Conservation (phyloP, 2,113 vertebrate genomes). For the Anthoscopus minutus region DNA sequence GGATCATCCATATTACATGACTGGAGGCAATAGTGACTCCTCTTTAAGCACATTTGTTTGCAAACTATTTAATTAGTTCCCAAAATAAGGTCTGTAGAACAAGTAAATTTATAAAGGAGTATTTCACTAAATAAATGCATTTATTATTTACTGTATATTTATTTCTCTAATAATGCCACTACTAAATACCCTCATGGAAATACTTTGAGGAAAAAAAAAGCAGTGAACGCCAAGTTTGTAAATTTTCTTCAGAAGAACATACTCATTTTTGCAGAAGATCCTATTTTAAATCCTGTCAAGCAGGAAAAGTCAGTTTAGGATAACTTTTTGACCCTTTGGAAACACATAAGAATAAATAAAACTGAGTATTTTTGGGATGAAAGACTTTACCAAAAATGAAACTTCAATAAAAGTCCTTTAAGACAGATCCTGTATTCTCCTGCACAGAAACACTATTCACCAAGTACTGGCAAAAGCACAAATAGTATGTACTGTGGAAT, state of each 20-base stretch:
- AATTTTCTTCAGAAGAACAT: neutral
- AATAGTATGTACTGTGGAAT: neutral
- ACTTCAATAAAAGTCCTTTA: neutral
- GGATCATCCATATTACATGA: neutral
- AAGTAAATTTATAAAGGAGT: neutral
- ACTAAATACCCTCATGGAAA: neutral
- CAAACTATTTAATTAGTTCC: neutral
- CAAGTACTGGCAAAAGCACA: neutral
- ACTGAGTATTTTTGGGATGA: neutral
- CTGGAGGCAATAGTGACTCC: neutral
- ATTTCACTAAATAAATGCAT: neutral
- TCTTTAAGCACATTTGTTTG: neutral
- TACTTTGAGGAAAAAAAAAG: neutral
- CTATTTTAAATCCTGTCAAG: neutral
- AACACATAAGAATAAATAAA: neutral
- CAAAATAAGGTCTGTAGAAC: neutral
- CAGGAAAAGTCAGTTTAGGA: neutral
- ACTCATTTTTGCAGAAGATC: neutral
- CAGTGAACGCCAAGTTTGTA: neutral
- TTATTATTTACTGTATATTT: neutral
- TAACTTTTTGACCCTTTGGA: neutral
- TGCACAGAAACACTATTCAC: constrained; percentile 31
- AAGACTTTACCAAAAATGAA: neutral
- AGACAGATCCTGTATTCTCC: neutral
- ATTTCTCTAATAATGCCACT: neutral